A percentile compares a stretch with the other conserved stretches of the same genome.
phyloP scores from a whole-genome alignment of 2,113 vertebrate species.

The Neogobius melanostomus region DNA sequence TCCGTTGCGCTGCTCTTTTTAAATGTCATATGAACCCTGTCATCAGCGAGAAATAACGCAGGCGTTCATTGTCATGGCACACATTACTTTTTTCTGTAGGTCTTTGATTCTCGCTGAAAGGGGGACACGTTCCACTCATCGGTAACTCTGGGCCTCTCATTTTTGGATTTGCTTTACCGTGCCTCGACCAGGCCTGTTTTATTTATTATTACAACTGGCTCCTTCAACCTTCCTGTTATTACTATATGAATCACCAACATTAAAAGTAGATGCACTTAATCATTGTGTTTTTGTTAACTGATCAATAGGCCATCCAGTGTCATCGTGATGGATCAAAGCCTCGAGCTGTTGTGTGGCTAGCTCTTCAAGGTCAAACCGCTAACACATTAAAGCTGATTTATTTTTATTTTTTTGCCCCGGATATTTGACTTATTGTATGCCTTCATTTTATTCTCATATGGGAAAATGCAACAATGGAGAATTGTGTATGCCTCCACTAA shows the following conservation, averaged over 20 bases:
- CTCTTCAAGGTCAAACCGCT: constrained; percentile 15
- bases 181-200: constrained; percentile 11
- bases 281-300: constrained; percentile 17
- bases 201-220: neutral
- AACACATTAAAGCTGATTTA: constrained; percentile 13
- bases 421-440: neutral
- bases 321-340: constrained; percentile 38
- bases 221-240: constrained; percentile 8
- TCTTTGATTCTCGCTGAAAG: constrained; percentile 67
- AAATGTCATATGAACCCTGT: constrained; percentile 44
- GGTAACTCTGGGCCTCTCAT: constrained; percentile 56
- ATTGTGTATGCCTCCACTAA: neutral
- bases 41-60: constrained; percentile 63
- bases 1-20: constrained; percentile 42
- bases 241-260: neutral
- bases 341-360: constrained; percentile 13
- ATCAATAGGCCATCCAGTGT: constrained; percentile 42
- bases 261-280: constrained; percentile 22
- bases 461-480: neutral
- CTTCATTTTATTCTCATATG: neutral
- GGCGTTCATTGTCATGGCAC: constrained; percentile 63
- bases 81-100: constrained; percentile 58
- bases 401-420: neutral
- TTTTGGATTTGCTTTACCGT: constrained; percentile 53
- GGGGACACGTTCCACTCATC: constrained; percentile 50